Evolutionary conservation across 1,140 invertebrate species (phyloP).

Genomic region (Apis cerana): DNA sequence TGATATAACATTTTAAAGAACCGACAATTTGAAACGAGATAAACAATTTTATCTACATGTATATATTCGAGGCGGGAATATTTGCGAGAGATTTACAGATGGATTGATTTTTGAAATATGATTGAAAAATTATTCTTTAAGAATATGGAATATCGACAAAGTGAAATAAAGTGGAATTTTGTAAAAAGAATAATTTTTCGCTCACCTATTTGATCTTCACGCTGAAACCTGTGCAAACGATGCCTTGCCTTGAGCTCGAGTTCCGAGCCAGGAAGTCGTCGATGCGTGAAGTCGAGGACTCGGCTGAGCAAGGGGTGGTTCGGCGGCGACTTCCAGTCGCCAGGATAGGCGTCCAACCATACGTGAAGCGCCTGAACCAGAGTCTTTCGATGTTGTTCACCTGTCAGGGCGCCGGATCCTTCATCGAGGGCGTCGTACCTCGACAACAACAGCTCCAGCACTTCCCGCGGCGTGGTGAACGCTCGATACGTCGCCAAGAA

Average conservation of each 20-base stretch:
- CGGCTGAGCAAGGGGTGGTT: conserved; percentile 90
- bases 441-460: conserved; percentile 90
- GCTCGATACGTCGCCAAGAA: conserved; percentile 97
- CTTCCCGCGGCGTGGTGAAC: conserved; percentile 90
- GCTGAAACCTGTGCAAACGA: conserved; percentile 83
- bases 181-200: too few species aligned
- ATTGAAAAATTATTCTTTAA: too few species aligned
- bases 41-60: too few species aligned
- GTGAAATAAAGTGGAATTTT: too few species aligned
- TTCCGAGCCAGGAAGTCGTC: conserved; percentile 90
- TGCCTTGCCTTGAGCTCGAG: conserved; percentile 89
- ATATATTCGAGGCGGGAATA: too few species aligned
- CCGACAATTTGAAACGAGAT: not conserved
- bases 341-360: conserved; percentile 98
- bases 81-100: too few species aligned
- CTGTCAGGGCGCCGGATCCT: conserved; percentile 80
- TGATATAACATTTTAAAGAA: not conserved
- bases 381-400: conserved; percentile 90
- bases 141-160: too few species aligned
- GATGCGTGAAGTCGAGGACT: conserved; percentile 91
- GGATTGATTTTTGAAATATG: not conserved
- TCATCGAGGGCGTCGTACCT: conserved; percentile 88
- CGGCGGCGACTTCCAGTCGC: conserved; percentile 96
- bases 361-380: conserved; percentile 94
- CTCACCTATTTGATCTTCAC: conserved; percentile 79